phyloP scores from a whole-genome alignment of 1,140 invertebrate species.

The Alviniconcha marisindica region DNA sequence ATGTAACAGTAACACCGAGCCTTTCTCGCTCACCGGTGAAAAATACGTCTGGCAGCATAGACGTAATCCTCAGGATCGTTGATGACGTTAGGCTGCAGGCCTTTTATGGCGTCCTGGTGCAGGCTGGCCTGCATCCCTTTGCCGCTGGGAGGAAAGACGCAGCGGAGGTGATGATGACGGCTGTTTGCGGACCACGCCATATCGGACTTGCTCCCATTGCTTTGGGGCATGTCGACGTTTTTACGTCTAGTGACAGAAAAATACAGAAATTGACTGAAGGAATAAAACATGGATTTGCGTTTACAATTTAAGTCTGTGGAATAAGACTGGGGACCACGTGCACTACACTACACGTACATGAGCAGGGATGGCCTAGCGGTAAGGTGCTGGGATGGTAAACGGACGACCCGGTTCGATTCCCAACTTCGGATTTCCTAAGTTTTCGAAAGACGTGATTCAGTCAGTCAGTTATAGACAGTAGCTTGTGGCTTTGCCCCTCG shows the following conservation, averaged over 20 bases:
- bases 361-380: too few species aligned
- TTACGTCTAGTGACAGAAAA: background rate
- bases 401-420: too few species aligned
- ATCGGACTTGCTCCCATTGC: background rate
- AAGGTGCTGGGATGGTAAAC: too few species aligned
- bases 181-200: background rate
- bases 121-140: conserved; percentile 32
- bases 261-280: too few species aligned
- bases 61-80: conserved; percentile 43
- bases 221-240: background rate
- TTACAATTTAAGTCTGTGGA: too few species aligned
- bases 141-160: conserved; percentile 12
- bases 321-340: too few species aligned
- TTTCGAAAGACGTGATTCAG: too few species aligned
- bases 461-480: too few species aligned
- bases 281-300: too few species aligned
- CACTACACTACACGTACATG: too few species aligned
- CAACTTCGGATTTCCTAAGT: too few species aligned
- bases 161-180: conserved; percentile 2
- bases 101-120: conserved; percentile 38
- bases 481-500: too few species aligned
- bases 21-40: conserved; percentile 45
- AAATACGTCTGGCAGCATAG: conserved; percentile 43
- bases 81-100: conserved; percentile 43
- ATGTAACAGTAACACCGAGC: background rate